These are phyloP conservation scores for Psophia crepitans DNA, from an alignment of 2,113 vertebrate species.

Conservation along the genomic window DNA sequence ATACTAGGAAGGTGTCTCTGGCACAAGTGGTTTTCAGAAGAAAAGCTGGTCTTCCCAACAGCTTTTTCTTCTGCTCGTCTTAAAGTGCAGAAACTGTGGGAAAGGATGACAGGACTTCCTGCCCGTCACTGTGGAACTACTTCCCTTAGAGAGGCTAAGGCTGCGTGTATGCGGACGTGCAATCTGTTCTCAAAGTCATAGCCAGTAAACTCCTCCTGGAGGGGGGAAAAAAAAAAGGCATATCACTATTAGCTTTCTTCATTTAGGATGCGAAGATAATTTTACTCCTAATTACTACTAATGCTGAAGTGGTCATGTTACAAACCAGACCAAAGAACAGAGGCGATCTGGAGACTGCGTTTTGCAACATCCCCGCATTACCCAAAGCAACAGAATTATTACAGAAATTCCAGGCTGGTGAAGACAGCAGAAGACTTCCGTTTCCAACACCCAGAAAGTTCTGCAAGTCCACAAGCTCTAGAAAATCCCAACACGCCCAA, in stretches of 20 bases:
- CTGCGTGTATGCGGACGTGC: slow-evolving; percentile 95
- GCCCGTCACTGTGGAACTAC: slow-evolving; percentile 89
- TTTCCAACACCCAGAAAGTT: not conserved
- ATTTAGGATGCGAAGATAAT: not conserved
- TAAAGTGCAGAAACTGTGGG: slow-evolving; percentile 73
- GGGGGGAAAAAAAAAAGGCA: not conserved
- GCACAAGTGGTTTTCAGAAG: slow-evolving; percentile 72
- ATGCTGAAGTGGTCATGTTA: not conserved
- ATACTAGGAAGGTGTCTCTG: slow-evolving; percentile 57
- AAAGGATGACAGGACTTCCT: not conserved
- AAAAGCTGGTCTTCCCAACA: slow-evolving; percentile 64
- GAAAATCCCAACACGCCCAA: not conserved
- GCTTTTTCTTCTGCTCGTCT: slow-evolving; percentile 61
- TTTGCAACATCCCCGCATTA: not conserved
- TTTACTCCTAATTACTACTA: not conserved
- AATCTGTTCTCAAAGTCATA: slow-evolving; percentile 98
- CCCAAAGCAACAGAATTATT: not conserved
- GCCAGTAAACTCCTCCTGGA: slow-evolving; percentile 91
- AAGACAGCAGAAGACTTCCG: not conserved
- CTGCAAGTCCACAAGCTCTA: not conserved
- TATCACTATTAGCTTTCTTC: not conserved
- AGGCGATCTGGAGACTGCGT: not conserved
- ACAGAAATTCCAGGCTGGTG: not conserved
- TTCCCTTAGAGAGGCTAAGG: slow-evolving; percentile 91
- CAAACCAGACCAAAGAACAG: not conserved